Evolutionary conservation across 2,113 vertebrate genomes (phyloP), one percentile per base, ranked within the genome.

Genomic region (Rhagologus leucostigma): DNA sequence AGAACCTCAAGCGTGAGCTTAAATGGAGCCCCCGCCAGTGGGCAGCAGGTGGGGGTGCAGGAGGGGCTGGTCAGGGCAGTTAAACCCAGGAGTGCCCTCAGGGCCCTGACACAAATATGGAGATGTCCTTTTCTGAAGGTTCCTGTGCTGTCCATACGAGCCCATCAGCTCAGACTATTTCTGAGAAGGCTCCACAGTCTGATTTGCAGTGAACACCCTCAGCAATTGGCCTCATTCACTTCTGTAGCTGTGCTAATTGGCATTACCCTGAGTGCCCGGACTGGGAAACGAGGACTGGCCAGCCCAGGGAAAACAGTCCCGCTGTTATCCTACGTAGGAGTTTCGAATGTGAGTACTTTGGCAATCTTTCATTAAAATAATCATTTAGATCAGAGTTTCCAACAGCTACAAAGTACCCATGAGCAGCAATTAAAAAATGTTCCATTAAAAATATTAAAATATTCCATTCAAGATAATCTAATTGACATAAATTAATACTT

Each of bases 371-470:
- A 80, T 75, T 60, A 52, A 83, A 90, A 64, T 33, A 85, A 86
- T 80, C 3, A 59, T 63, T 90, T 87, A 76, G 64, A 91, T 89
- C 81, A 94, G 65, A 94, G 46, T 88, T 97, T 97, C 91, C 73
- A 42, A 50, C 76, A 85, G 65, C 70, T 87, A 76, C 53, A 46
- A 90, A 86, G 77, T 65, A 95, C 81, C 52, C 42, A 68, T 39
- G 57, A 86, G n/a, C 67, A 85, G 44, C 37, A 79, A 94, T 73
- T 80, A 67, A 77, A 57, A 21, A 7, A 67, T 37, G 46, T 93
- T 95, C 77, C 39, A 69, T 91, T 87, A 53, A 95, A 95, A 91
- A 84, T 59, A 93, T 56, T 71, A 95, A 95, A 84, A 92, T 87
- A 26, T 82, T 87, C 85, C 65, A 60, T 84, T 94, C 75, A 89